Base-by-base conservation (phyloP, 2,888 invertebrate genomes). In the Panorpa germanica region DNA sequence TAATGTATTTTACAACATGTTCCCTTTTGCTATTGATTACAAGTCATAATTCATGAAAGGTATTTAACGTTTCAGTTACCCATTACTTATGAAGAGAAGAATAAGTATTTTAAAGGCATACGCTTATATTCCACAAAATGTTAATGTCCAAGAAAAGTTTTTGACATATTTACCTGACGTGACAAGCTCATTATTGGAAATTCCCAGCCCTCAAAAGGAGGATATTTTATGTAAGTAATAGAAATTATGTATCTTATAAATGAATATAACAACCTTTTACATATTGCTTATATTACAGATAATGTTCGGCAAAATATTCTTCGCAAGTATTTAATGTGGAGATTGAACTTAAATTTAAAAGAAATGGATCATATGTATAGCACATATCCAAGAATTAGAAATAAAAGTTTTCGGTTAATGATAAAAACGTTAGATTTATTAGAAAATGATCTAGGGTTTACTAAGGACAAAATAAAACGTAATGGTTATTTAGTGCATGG, bases 401-500 rank as follows among this genome's bases (percentile, higher is more conserved):
- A 55, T 38, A 61, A 53, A 43, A 61, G 61, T 38, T 56, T 63
- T 30, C 40, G 44, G 15, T 47, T 57, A 3, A 55, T 75, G 5
- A 59, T 59, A 41, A 53, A 61, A 44, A 59, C 65, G 30, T 48
- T 74, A 10, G 44, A 60, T 18, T 40, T 70, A 34, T 61, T 71
- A 2, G 48, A 61, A 36, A 50, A 58, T 25, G 57, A 64, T 3
- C 50, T 76, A 2, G 61, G 66, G 23, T 63, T 73, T 38, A 45
- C 61, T 4, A 44, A 46, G 11, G 53, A 55, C 7, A 52, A 52
- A 38, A 60, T 80, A 8, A 52, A 55, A 36, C 63, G 61, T 34
- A 62, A 70, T 48, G 61, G 61, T 1, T 75, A 65, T 38, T 44
- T 78, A 3, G 47, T 73, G 25, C 53, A 61, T 28, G 53, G 55